These are phyloP conservation scores for Amazona guildingii DNA, from an alignment of 2,113 vertebrate species.

Conservation along the genomic window DNA sequence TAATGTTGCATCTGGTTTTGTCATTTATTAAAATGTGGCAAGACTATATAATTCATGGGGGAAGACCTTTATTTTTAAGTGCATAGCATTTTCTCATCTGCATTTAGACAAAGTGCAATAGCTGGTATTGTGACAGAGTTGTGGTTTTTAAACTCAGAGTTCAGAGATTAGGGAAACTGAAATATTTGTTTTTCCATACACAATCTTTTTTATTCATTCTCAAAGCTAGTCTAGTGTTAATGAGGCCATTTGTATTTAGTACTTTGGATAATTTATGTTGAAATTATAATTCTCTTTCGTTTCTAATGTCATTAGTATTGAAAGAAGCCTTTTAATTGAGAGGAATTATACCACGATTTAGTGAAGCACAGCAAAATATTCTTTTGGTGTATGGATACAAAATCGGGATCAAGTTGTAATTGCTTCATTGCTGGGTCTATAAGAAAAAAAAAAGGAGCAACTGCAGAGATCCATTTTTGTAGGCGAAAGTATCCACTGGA, in stretches of 20 bases:
- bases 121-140: not conserved
- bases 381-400: not conserved
- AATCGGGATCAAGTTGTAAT: not conserved
- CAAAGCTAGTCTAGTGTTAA: constrained; percentile 6
- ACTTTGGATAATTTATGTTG: constrained; percentile 2
- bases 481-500: not conserved
- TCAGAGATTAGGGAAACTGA: not conserved
- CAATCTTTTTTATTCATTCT: constrained; percentile 5
- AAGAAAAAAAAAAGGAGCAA: not conserved
- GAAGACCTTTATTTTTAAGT: not conserved
- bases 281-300: constrained; percentile 20
- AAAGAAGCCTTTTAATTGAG: not conserved
- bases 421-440: not conserved
- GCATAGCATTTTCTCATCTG: not conserved
- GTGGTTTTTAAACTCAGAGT: not conserved
- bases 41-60: not conserved
- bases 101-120: not conserved
- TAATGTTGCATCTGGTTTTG: not conserved
- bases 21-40: not conserved
- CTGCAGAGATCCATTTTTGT: not conserved
- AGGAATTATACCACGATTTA: not conserved
- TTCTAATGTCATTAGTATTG: not conserved
- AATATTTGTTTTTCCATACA: not conserved
- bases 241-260: constrained; percentile 20
- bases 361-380: not conserved